Percentiles rank a stretch among this genome's conserved stretches.
phyloP scores from a whole-genome alignment of 2,113 vertebrate species.

The Ceyx melanurus region DNA sequence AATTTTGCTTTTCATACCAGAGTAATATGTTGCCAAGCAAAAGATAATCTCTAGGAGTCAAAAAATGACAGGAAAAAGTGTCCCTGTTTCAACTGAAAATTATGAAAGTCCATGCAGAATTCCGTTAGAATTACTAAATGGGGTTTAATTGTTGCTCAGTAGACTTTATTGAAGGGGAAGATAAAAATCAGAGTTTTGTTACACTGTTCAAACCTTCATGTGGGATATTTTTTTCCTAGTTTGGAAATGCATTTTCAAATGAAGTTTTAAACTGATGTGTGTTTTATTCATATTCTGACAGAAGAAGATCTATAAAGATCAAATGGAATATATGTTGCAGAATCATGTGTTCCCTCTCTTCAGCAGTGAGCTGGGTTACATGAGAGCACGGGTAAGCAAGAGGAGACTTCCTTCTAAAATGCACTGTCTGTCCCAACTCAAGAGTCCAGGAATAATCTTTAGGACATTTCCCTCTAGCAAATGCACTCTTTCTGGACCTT shows the following conservation, averaged over 20 bases:
- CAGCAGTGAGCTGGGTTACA: constrained; percentile 94
- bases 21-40: background rate
- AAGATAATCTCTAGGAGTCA: background rate
- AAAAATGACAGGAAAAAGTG: background rate
- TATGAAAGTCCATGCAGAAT: background rate
- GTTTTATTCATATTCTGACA: constrained; percentile 67
- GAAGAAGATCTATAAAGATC: constrained; percentile 99
- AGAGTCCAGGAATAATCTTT: background rate
- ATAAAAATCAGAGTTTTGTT: background rate
- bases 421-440: background rate
- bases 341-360: constrained; percentile 98
- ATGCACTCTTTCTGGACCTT: background rate
- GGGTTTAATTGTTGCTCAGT: background rate
- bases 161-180: background rate
- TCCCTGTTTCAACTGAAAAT: background rate
- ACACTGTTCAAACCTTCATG: background rate
- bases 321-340: constrained; percentile 99
- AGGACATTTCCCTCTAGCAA: background rate
- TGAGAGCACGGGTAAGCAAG: constrained; percentile 93
- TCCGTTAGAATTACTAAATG: background rate
- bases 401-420: background rate
- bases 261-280: background rate
- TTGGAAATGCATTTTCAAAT: background rate
- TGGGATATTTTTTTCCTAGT: background rate
- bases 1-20: background rate